Evolutionary conservation across 2,888 invertebrate genomes (phyloP), one percentile per base, ranked within the genome.

Genomic region (Galerucella pusilla): DNA sequence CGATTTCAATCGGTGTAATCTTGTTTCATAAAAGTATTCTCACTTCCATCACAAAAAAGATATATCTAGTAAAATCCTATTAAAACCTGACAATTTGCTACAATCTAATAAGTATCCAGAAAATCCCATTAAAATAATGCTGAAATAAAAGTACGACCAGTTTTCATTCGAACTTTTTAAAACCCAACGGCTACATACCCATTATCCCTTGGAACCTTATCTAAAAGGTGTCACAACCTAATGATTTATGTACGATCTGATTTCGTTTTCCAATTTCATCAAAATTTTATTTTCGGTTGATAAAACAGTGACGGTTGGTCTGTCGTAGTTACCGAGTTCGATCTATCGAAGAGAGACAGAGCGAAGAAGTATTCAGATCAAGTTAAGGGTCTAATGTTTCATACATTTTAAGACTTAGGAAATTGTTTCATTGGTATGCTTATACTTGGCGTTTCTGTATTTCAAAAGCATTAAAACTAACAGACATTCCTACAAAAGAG

Each of bases 281-380:
- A 60, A 73, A 77, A 76, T 77, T 79, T 76, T 77, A 79, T 80
- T 77, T 76, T 75, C 75, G 72, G 78, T 78, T 79, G 78, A 78
- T 80, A 81, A 81, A 82, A 82, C 68, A 78, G 72, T 77, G 78
- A 77, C 77, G 69, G 65, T 25, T 52, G 45, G n/a, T 59, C 78
- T 73, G 75, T 75, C 77, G 79, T 81, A 81, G 81, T 81, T 82
- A 81, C 75, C 78, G 73, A 70, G 70, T 64, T 75, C 78, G 75
- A 81, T 81, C 80, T 81, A 79, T 80, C 79, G 46, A 35, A 25
- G 6, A 69, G 25, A 77, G 77, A 73, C n/a, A 61, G 46, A 67
- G 72, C 70, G 76, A 59, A 12, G 54, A 9, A 60, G 10, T 42
- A 64, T 64, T 10, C 9, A 46, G 42, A 45, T 42, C 5, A 64